Conservation (phyloP, 2,113 vertebrate genomes). For the cattle (Bos taurus) region DNA sequence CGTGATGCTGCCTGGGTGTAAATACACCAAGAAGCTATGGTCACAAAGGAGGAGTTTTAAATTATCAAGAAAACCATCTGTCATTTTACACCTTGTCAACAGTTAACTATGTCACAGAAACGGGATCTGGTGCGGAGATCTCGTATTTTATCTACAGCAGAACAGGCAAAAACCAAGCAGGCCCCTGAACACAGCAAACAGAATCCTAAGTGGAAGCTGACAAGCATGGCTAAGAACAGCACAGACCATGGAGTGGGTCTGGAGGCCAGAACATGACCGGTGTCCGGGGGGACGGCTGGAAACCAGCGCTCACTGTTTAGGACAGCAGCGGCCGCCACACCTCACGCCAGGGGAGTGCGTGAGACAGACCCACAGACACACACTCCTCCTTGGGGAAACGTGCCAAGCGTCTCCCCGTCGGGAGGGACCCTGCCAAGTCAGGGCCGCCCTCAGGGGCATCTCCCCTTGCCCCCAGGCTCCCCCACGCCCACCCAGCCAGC, state of each 20-base stretch:
- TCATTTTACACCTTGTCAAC: rapidly evolving
- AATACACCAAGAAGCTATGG: rapidly evolving
- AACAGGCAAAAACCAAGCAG: not conserved
- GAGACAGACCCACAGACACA: too few relatives aligned
- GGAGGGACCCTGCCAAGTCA: rapidly evolving
- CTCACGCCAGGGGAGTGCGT: rapidly evolving
- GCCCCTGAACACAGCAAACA: not conserved
- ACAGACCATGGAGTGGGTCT: rapidly evolving
- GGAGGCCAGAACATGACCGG: rapidly evolving
- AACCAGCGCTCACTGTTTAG: not conserved
- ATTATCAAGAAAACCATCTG: not conserved
- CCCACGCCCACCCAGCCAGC: rapidly evolving
- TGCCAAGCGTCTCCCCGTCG: rapidly evolving
- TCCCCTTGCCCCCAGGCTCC: rapidly evolving
- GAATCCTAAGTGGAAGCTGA: rapidly evolving
- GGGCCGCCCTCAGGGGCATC: rapidly evolving
- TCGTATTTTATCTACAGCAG: rapidly evolving
- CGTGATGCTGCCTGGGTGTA: not conserved
- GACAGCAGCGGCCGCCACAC: not conserved
- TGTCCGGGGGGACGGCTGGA: rapidly evolving
- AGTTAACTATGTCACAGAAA: rapidly evolving
- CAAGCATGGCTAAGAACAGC: rapidly evolving
- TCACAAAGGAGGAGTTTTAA: not conserved
- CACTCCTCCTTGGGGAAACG: rapidly evolving
- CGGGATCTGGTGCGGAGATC: rapidly evolving